Conservation (phyloP, 2,888 invertebrate species). For the Adelphocoris suturalis region DNA sequence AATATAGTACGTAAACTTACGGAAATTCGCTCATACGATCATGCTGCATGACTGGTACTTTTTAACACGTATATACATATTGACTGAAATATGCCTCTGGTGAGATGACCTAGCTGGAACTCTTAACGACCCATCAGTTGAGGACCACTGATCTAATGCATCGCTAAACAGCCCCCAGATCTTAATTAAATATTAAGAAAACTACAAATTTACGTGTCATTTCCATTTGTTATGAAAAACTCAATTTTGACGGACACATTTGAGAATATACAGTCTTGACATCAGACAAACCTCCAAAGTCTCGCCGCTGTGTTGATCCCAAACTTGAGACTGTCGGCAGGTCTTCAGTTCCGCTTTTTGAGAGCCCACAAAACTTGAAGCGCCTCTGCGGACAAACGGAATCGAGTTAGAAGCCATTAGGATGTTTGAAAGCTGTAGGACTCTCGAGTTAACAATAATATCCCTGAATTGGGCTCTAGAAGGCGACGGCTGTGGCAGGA, state of each 20-base stretch:
- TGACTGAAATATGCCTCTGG: too few species aligned
- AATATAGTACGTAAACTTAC: too few species aligned
- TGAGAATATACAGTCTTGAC: background rate
- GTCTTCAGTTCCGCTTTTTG: constrained; percentile 23
- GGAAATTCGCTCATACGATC: too few species aligned
- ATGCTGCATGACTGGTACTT: too few species aligned
- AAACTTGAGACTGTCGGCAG: background rate
- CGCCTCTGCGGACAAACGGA: constrained; percentile 35
- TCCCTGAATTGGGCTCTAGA: background rate
- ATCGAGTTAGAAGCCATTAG: constrained; percentile 3
- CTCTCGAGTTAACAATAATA: constrained; percentile 14
- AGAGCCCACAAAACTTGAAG: constrained; percentile 35
- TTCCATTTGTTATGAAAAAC: background rate
- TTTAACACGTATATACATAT: too few species aligned
- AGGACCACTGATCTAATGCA: too few species aligned
- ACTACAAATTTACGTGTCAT: too few species aligned
- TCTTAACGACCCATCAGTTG: too few species aligned
- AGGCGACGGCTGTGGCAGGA: background rate
- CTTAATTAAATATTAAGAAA: too few species aligned
- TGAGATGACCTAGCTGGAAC: too few species aligned
- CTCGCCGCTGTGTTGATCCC: background rate
- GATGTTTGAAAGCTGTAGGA: background rate
- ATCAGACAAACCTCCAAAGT: background rate
- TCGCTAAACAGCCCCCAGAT: too few species aligned
- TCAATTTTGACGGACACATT: constrained; percentile 8